Evolutionary conservation across 1,140 invertebrate species (phyloP).

Genomic region (Callitettix versicolor): DNA sequence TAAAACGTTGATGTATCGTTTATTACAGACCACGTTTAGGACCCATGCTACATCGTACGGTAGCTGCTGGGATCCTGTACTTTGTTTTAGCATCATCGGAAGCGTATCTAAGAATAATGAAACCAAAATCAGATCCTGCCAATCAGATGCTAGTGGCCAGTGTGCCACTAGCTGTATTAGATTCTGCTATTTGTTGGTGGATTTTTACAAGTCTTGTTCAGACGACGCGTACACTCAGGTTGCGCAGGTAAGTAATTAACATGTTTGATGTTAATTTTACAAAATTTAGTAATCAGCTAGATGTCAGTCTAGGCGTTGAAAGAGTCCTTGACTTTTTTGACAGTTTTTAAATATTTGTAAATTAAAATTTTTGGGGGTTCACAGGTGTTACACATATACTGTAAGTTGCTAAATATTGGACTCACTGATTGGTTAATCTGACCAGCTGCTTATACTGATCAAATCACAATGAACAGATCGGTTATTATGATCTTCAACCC

Average conservation of each 20-base stretch:
- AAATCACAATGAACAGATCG: too few relatives aligned
- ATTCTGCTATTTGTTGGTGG: slow-evolving; percentile 68
- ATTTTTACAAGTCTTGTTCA: slow-evolving; percentile 81
- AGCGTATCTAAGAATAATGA: slow-evolving; percentile 63
- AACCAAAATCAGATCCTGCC: slow-evolving; percentile 51
- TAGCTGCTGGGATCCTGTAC: slow-evolving; percentile 69
- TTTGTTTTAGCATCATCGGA: slow-evolving; percentile 74
- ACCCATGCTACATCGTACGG: slow-evolving; percentile 72
- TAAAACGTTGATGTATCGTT: too few relatives aligned
- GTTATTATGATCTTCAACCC: too few relatives aligned
- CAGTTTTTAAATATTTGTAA: slow-evolving; percentile 1
- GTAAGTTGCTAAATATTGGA: too few relatives aligned
- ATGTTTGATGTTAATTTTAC: too few relatives aligned
- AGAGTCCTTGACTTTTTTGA: slow-evolving; percentile 12
- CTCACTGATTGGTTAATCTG: too few relatives aligned
- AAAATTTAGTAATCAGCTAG: too few relatives aligned
- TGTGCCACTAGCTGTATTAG: slow-evolving; percentile 59
- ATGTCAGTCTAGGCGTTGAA: too few relatives aligned
- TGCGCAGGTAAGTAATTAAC: slow-evolving; percentile 44
- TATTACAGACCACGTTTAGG: slow-evolving; percentile 66
- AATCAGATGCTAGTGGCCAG: slow-evolving; percentile 58
- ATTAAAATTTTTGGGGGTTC: too few relatives aligned
- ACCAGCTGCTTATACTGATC: too few relatives aligned
- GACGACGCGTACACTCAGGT: slow-evolving; percentile 75
- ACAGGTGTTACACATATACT: too few relatives aligned